These are phyloP conservation scores for Drosophila nebulosa DNA, from an alignment of 1,140 invertebrate genomes.

Conservation along the genomic window DNA sequence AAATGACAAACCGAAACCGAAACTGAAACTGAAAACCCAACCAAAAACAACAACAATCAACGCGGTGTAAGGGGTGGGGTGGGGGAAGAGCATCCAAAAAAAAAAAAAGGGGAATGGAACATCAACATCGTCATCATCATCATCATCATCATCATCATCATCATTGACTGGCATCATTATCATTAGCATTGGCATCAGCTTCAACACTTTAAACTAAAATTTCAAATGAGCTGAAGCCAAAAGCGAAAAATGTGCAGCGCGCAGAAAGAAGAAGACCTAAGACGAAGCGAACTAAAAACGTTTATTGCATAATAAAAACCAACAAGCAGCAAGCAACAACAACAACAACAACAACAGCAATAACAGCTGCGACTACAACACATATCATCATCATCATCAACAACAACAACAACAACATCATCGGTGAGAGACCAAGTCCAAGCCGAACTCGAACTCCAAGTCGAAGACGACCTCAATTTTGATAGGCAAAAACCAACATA, in stretches of 20 bases:
- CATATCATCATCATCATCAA: neutral
- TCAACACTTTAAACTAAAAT: neutral
- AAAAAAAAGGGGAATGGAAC: conserved; percentile 64
- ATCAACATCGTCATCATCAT: conserved; percentile 29
- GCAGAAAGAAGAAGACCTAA: neutral
- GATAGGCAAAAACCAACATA: neutral
- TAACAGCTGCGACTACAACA: conserved; percentile 5
- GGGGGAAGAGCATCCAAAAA: conserved; percentile 42
- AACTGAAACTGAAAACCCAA: conserved; percentile 20
- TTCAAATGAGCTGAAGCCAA: conserved; percentile 9
- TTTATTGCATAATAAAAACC: conserved; percentile 45
- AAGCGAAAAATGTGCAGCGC: neutral
- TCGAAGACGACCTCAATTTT: neutral
- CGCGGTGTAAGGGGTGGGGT: conserved; percentile 10
- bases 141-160: conserved; percentile 41
- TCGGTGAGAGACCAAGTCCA: neutral
- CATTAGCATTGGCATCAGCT: neutral
- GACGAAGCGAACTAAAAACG: conserved; percentile 11
- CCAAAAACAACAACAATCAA: neutral
- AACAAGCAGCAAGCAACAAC: conserved; percentile 11
- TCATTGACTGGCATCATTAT: neutral
- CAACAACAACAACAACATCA: too few species aligned
- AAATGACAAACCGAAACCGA: conserved; percentile 50
- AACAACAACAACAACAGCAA: conserved; percentile 2
- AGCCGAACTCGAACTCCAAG: neutral